A percentile compares a stretch with the other conserved stretches of the same genome.
Evolutionary conservation across 2,113 vertebrate genomes (phyloP).

Genomic region (Pan troglodytes): DNA sequence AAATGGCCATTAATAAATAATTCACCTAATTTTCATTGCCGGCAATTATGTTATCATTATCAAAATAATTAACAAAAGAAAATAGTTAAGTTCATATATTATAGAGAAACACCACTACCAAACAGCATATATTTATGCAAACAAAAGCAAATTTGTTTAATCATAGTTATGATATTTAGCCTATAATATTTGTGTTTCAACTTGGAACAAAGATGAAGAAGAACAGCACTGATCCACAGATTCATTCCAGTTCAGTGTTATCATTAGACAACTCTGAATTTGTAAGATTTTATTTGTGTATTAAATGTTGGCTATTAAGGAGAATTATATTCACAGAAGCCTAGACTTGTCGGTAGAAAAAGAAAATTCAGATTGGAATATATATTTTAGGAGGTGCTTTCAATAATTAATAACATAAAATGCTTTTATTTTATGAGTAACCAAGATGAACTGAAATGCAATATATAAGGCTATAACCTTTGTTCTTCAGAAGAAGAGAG

Average conservation of each 20-base stretch:
- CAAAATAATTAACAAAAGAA: neutral
- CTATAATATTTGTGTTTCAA: neutral
- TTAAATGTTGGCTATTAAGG: neutral
- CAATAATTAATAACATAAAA: neutral
- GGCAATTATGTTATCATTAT: neutral
- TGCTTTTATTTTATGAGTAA: neutral
- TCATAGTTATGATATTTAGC: neutral
- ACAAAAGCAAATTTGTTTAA: neutral
- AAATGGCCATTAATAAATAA: neutral
- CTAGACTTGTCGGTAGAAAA: neutral
- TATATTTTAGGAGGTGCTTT: neutral
- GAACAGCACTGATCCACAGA: neutral
- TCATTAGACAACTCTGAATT: neutral
- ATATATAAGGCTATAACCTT: constrained; percentile 28
- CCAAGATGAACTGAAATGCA: neutral
- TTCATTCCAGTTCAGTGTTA: neutral
- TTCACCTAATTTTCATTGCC: neutral
- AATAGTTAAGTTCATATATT: neutral
- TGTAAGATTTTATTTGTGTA: neutral
- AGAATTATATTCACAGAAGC: neutral
- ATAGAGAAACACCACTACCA: neutral
- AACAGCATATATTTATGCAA: neutral
- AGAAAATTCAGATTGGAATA: neutral
- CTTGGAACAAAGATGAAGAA: neutral
- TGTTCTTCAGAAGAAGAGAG: constrained; percentile 15